Percentiles rank a stretch among this genome's conserved stretches.
Evolutionary conservation across 1,140 invertebrate species (phyloP).

Genomic region (Zaprionus africanus): DNA sequence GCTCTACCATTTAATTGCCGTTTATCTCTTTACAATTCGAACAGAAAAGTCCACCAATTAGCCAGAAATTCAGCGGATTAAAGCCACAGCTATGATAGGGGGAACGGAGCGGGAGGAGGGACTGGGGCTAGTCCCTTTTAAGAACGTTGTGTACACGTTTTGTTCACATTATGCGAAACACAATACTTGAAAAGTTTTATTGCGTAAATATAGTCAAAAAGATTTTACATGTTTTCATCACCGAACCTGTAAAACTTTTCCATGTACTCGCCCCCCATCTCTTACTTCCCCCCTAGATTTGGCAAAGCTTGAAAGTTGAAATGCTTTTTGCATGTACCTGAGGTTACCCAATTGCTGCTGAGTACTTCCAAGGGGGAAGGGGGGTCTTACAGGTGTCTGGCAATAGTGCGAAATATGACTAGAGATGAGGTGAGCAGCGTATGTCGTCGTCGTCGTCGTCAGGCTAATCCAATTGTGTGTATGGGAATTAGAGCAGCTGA

Average conservation of each 20-base stretch:
- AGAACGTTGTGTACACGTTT: constrained; percentile 4
- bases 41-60: background rate
- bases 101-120: too few species aligned
- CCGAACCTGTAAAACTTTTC: constrained; percentile 55
- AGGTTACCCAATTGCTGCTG: constrained; percentile 51
- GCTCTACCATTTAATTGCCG: background rate
- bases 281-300: constrained; percentile 1
- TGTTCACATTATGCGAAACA: constrained; percentile 19
- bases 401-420: constrained; percentile 12
- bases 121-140: background rate
- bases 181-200: constrained; percentile 61
- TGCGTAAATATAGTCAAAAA: constrained; percentile 49
- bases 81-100: background rate
- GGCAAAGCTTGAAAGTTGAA: constrained; percentile 49
- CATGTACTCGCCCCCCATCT: constrained; percentile 27
- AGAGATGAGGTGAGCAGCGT: background rate
- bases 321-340: constrained; percentile 76
- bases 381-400: background rate
- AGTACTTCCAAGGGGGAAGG: constrained; percentile 18
- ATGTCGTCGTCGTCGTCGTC: background rate
- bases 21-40: background rate
- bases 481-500: background rate
- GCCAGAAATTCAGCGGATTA: constrained; percentile 18
- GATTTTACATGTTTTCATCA: constrained; percentile 58
- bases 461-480: constrained; percentile 4